A percentile compares a stretch with the other conserved stretches of the same genome.
These are phyloP conservation scores for Scrobipalpa costella DNA, from an alignment of 2,888 invertebrate species.

Conservation along the genomic window DNA sequence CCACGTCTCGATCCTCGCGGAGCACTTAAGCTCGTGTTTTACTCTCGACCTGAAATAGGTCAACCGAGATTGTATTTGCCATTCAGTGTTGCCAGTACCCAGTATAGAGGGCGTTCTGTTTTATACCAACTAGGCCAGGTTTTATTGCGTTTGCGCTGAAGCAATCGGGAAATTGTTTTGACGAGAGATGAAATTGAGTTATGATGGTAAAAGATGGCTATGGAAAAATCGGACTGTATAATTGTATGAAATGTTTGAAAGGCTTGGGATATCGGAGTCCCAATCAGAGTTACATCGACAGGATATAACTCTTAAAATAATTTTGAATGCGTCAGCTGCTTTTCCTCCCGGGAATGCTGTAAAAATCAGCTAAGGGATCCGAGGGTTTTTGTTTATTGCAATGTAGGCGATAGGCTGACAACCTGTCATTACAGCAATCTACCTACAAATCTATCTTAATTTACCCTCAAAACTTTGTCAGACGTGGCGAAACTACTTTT, in stretches of 20 bases:
- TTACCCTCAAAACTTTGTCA: too few species aligned
- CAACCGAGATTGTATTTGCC: background rate
- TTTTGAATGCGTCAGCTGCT: too few species aligned
- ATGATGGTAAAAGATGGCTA: background rate
- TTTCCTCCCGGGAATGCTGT: too few species aligned
- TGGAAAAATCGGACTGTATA: background rate
- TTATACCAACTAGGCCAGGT: background rate
- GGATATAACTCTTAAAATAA: too few species aligned
- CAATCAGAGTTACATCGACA: too few species aligned
- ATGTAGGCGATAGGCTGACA: too few species aligned
- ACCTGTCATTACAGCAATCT: too few species aligned
- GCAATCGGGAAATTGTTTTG: background rate
- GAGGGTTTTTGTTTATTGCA: too few species aligned
- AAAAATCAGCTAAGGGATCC: too few species aligned
- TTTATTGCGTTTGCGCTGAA: background rate
- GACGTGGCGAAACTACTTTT: too few species aligned
- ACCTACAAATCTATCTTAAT: too few species aligned
- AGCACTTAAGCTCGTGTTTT: constrained; percentile 3
- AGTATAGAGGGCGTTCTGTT: background rate
- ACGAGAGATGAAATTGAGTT: background rate
- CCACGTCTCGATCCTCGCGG: background rate
- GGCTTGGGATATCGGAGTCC: too few species aligned
- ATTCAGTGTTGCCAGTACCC: background rate
- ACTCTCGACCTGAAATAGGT: constrained; percentile 8
- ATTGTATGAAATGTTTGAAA: background rate